Percentiles rank a stretch among this genome's conserved stretches.
phyloP scores from a whole-genome alignment of 2,797 vertebrate species.

The Cirrhinus molitorella region DNA sequence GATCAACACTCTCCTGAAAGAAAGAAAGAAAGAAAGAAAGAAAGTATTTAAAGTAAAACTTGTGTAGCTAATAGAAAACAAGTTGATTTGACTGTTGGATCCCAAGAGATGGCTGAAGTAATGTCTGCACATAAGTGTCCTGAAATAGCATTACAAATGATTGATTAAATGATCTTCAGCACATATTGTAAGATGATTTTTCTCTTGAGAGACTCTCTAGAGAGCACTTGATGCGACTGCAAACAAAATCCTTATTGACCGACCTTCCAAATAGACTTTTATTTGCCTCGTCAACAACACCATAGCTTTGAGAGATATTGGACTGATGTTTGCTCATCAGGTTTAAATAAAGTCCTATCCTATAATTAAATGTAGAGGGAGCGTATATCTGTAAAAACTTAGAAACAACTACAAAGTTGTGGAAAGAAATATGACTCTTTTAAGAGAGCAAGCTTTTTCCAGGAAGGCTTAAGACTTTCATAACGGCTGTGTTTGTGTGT shows the following conservation, averaged over 20 bases:
- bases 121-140: neutral
- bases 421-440: neutral
- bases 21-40: constrained; percentile 21
- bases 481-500: constrained; percentile 16
- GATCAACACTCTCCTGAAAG: constrained; percentile 93
- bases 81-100: neutral
- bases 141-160: constrained; percentile 2
- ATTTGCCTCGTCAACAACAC: neutral
- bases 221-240: neutral
- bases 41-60: neutral
- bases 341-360: constrained; percentile 13
- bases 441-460: constrained; percentile 8
- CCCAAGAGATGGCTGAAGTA: neutral
- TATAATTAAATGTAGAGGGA: constrained; percentile 24
- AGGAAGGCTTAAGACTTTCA: constrained; percentile 11
- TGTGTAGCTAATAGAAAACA: constrained; percentile 23
- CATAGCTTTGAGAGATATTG: constrained; percentile 1
- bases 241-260: constrained; percentile 37
- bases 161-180: constrained; percentile 4
- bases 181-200: constrained; percentile 20
- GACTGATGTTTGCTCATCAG: constrained; percentile 32
- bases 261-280: constrained; percentile 22
- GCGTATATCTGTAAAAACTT: neutral
- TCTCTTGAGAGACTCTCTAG: neutral
- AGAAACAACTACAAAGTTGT: neutral